Evolutionary conservation across 2,113 vertebrate genomes (phyloP).

Genomic region (Mormyrus lacerda): DNA sequence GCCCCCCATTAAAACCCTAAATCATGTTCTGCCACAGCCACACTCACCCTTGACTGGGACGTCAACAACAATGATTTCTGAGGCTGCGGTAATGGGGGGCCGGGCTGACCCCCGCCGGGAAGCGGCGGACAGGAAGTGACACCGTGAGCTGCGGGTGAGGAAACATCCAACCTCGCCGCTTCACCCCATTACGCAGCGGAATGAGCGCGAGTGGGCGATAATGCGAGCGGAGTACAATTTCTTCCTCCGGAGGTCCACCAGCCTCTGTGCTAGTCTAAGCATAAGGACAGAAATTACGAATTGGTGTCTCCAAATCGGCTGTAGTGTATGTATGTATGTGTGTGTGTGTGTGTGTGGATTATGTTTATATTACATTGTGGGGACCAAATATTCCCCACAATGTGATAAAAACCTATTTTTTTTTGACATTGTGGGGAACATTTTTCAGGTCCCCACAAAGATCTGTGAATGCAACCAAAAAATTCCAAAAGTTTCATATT

Average conservation of each 20-base stretch:
- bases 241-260: neutral
- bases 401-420: no score
- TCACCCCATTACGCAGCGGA: neutral
- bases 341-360: neutral
- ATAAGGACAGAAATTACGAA: neutral
- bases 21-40: neutral
- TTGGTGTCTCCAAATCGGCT: neutral
- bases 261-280: neutral
- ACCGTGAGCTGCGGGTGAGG: neutral
- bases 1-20: neutral
- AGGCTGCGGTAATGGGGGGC: neutral
- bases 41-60: neutral
- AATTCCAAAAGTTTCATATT: no score
- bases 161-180: neutral
- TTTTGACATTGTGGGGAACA: no score
- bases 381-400: no score
- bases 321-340: neutral
- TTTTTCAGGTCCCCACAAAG: no score
- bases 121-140: neutral
- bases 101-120: neutral
- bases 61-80: slow-evolving; percentile 9
- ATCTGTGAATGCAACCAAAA: no score
- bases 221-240: neutral
- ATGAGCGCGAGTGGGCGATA: neutral
- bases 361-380: no score